Evolutionary conservation across 2,888 invertebrate species (phyloP), one percentile per base, ranked within the genome.

Genomic region (Danaus chrysippus): DNA sequence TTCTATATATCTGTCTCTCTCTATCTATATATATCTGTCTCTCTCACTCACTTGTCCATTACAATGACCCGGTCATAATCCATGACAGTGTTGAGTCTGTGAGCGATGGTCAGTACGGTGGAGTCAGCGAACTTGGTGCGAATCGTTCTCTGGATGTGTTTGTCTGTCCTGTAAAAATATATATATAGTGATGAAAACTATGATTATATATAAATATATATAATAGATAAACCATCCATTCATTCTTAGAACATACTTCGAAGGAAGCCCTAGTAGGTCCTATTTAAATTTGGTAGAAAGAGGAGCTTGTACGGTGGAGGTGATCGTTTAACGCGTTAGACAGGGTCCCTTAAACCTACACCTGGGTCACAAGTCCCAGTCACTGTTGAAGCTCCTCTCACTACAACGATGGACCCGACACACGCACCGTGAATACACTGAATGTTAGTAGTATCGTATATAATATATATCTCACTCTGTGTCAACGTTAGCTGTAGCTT

Each of bases 401-500:
- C n/a, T n/a, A n/a, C n/a, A n/a, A n/a, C n/a, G n/a, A n/a, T n/a
- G n/a, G n/a, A n/a, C n/a, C n/a, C n/a, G n/a, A n/a, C n/a, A n/a
- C n/a, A n/a, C n/a, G n/a, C n/a, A n/a, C n/a, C n/a, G n/a, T n/a
- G n/a, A n/a, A n/a, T n/a, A n/a, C n/a, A n/a, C n/a, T n/a, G n/a
- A n/a, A n/a, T n/a, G n/a, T n/a, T n/a, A n/a, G n/a, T n/a, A n/a
- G n/a, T n/a, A n/a, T n/a, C n/a, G n/a, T n/a, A n/a, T n/a, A n/a
- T 54, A 1, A 23, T 13, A n/a, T 19, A 10, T 42, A 11, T n/a
- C 92, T 91, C 82, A 95, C 95, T 94, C 93, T 19, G 94, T 94
- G 81, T 98, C 97, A 0, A 97, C 96, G 77, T 97, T 97, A 0
- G 97, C 97, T 0, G 97, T 97, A 0, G 97, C 97, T 88, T 98